A percentile compares a stretch with the other conserved stretches of the same genome.
Evolutionary conservation across 2,888 invertebrate genomes (phyloP).

Genomic region (Sialis lutaria): DNA sequence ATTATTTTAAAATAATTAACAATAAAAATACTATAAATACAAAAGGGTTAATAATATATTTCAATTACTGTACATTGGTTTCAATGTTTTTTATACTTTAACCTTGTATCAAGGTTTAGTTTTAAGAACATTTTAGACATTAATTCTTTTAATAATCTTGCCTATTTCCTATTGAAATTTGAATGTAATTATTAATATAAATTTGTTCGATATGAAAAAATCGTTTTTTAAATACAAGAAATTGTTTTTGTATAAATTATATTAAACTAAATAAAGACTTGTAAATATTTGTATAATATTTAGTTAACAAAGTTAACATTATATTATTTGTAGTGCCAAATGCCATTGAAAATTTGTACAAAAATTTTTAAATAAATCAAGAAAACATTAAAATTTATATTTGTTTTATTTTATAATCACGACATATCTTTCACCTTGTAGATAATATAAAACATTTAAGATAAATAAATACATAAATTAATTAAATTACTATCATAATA

Average conservation of each 20-base stretch:
- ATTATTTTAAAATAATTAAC: no score
- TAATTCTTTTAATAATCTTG: not conserved
- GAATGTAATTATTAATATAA: not conserved
- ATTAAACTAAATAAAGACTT: no score
- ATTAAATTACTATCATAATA: no score
- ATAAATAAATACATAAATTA: no score
- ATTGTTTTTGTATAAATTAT: not conserved
- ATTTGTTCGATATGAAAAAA: not conserved
- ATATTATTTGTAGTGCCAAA: not conserved
- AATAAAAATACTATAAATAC: no score
- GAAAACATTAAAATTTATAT: no score
- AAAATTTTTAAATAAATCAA: not conserved
- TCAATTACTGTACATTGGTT: not conserved
- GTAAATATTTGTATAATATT: no score
- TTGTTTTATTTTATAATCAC: no score
- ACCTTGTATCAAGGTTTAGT: conserved; percentile 24
- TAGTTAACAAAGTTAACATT: not conserved
- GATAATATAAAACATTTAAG: no score
- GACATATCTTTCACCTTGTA: no score
- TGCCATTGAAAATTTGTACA: not conserved
- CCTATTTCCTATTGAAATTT: not conserved
- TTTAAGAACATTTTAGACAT: conserved; percentile 12
- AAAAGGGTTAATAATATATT: not conserved
- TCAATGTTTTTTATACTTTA: conserved; percentile 4
- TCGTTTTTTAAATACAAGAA: not conserved